Evolutionary conservation across 1,140 invertebrate species (phyloP), one percentile per base, ranked within the genome.

Genomic region (Caenorhabditis latens): DNA sequence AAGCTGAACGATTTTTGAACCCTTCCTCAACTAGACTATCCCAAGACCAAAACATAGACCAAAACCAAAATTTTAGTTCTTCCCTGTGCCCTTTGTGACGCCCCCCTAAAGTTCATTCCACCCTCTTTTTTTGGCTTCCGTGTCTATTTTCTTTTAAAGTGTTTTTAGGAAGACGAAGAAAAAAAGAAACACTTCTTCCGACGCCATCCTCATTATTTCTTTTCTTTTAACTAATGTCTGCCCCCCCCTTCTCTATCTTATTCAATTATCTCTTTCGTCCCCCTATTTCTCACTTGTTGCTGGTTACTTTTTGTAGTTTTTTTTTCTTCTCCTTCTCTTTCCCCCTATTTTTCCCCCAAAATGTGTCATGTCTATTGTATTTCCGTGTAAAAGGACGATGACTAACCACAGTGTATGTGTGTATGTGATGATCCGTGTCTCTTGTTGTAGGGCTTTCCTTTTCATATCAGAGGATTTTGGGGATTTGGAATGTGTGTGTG

Each of bases 231-330:
- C 71, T 79, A 79, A 79, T 79, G 71, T 24, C 71, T 79, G 71
- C 32, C 32, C n/a, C n/a, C 71, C 53, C 53, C 71, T 43, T 48
- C 21, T 79, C 71, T 79, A 50, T 71, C 65, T 71, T 43, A 71
- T 79, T 79, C 71, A 79, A 79, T 79, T 50, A 79, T 50, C 71
- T 79, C 21, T 79, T 79, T 79, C 50, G 9, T 11, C 43, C 71
- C 43, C 50, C 24, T 79, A 2, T 46, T 13, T 50, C 46, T n/a
- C 16, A 14, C 16, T 11, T 13, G 13, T 11, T 13, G 13, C 6
- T 79, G n/a, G 71, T 79, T 79, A 50, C 24, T 79, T 50, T 79
- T 50, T 79, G 4, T 21, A 24, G 46, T 43, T 21, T 4, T 14
- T 46, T 19, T 5, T 32, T 2, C 2, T 32, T 32, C 32, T 32